A percentile compares a stretch with the other conserved stretches of the same genome.
Conservation (phyloP, 2,888 invertebrate genomes). For the Pyrgus malvae region DNA sequence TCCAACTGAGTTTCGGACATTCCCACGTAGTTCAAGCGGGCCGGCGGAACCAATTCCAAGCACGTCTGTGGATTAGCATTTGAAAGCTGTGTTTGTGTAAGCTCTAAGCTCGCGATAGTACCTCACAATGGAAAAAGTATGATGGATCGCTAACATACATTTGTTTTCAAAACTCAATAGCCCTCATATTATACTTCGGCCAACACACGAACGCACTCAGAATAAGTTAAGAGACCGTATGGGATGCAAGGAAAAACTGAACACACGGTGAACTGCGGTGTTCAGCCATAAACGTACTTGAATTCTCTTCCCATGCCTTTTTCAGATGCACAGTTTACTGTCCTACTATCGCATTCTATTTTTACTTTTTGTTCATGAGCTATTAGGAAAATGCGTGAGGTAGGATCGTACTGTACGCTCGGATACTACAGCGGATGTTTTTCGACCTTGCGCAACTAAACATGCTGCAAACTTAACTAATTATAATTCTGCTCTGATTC, state of each 20-base stretch:
- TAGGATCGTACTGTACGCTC: background rate
- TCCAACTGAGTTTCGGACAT: constrained; percentile 41
- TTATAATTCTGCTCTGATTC: constrained; percentile 4
- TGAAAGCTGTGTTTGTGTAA: constrained; percentile 78
- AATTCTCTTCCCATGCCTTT: constrained; percentile 34
- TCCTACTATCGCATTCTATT: constrained; percentile 24
- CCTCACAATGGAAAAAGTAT: constrained; percentile 75
- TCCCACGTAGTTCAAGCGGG: constrained; percentile 59
- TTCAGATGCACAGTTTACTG: constrained; percentile 30
- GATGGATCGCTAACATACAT: constrained; percentile 74
- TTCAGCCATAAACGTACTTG: constrained; percentile 29
- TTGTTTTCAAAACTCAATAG: constrained; percentile 77
- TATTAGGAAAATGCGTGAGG: constrained; percentile 12
- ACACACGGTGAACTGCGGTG: constrained; percentile 9
- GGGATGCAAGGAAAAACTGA: constrained; percentile 41
- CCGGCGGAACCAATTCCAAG: constrained; percentile 68
- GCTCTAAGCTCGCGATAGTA: constrained; percentile 53
- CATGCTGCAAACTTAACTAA: background rate
- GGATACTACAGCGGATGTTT: background rate
- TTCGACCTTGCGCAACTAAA: constrained; percentile 13
- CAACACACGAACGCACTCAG: constrained; percentile 61
- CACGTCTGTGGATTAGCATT: constrained; percentile 78
- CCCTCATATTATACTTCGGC: constrained; percentile 51
- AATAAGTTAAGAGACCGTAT: constrained; percentile 64
- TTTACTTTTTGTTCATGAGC: constrained; percentile 21